Evolutionary conservation across 1,140 invertebrate genomes (phyloP), one percentile per base, ranked within the genome.

Genomic region (Sogatella furcifera): DNA sequence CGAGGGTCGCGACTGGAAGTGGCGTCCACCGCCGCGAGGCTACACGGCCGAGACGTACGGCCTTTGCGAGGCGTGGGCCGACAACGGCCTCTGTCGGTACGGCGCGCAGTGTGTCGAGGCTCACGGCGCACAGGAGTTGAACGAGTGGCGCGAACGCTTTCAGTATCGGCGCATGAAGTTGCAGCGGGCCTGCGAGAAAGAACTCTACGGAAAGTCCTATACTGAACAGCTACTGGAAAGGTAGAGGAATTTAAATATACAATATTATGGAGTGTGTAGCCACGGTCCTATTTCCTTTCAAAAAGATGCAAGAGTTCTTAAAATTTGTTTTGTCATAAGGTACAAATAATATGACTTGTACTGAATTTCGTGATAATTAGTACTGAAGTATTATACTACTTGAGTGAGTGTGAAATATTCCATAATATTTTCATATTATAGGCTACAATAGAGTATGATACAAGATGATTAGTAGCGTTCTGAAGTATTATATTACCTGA

Each of bases 31-130:
- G 28, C 84, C 85, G 17, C 70, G 85, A 55, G 84, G 84, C 14
- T 78, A 80, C 46, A 79, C 76, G 5, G 69, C 77, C 13, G 80
- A 83, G 57, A 67, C 64, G 10, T 71, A 72, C 59, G 63, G 60
- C 14, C 65, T 84, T 2, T 88, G 85, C 72, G 77, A 80, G 60
- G 76, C 73, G 22, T 82, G 74, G 66, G 67, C 65, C 9, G 76
- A 78, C 57, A 71, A 61, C 52, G 79, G 78, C 24, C 74, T 71
- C 22, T 89, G 86, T 70, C 75, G 82, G 42, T 83, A 84, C 67
- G 84, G 84, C 17, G 76, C 81, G 14, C 84, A 86, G 66, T 89
- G 86, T 72, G 81, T 85, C n/a, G 80, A 85, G 69, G 88, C 88
- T 5, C 88, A 90, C 69, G 84, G 84, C 14, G 69, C 77, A 56